Base-by-base conservation (phyloP, 1,140 invertebrate species). In the Tyrophagus putrescentiae region DNA sequence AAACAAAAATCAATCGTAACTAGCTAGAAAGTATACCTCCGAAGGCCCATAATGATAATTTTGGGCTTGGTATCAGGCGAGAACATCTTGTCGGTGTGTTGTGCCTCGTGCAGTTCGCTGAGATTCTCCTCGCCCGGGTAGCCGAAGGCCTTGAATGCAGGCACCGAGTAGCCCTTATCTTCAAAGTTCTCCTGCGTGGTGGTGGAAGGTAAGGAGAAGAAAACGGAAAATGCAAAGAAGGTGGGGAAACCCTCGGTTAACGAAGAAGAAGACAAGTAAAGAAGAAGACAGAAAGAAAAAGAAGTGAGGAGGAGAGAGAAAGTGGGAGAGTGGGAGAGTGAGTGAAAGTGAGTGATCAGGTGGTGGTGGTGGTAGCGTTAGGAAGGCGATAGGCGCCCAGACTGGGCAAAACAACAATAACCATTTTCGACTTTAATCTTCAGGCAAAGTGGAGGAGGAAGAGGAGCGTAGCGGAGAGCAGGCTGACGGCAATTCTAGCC, bases 41-140 rank as follows among this genome's bases (percentile, higher is more conserved):
- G 78, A 28, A 96, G 76, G 13, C 93, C 94, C 92, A 98, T 97
- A 31, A 98, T 75, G 28, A 97, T 72, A 67, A 98, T 95, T 66
- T 89, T 80, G 28, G 94, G 93, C 70, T 90, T 92, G 68, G 84
- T 80, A 69, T 87, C 84, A 44, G 76, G 73, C 65, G 78, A 71
- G 67, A 79, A 39, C 4, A 48, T 27, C 28, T n/a, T 60, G 34
- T 61, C 57, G 41, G 18, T 32, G 13, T 61, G n/a, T n/a, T n/a
- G n/a, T n/a, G 76, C 77, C 63, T 76, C 74, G 60, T 76, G 75
- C 54, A 77, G 76, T 64, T 84, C 82, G 0, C 75, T 77, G 65
- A 87, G 84, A 34, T 78, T 77, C 69, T 87, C 88, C 68, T 89
- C 89, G 18, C 81, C 79, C 4, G 85, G 85, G 76, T 94, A 95